Conservation (phyloP, 2,888 invertebrate species). For the Cataglyphis altisquamis region DNA sequence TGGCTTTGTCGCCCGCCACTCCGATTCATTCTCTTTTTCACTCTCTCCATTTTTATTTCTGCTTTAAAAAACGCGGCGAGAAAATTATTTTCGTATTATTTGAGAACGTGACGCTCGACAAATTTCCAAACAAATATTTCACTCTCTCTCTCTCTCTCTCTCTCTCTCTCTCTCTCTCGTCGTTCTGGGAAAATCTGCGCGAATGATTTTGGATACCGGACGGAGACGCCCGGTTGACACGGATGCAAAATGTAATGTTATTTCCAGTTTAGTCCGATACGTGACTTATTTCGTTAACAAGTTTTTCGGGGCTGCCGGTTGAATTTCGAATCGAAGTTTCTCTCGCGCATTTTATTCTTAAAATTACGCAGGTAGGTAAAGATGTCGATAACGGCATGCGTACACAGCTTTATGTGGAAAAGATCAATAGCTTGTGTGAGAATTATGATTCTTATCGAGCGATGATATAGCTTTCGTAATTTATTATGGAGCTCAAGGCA, state of each 20-base stretch:
- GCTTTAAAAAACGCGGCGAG: conserved; percentile 13
- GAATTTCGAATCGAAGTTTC: not conserved
- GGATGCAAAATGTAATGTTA: not conserved
- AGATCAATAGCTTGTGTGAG: conserved; percentile 29
- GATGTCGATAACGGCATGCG: not conserved
- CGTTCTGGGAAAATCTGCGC: conserved; percentile 9
- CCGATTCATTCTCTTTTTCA: conserved; percentile 44
- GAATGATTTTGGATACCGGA: conserved; percentile 3
- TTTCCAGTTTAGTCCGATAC: not conserved
- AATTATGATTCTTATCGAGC: conserved; percentile 38
- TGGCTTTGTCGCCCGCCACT: conserved; percentile 76
- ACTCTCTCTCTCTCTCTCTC: not conserved
- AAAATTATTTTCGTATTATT: conserved; percentile 45
- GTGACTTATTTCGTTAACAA: conserved; percentile 6
- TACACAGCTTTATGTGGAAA: not conserved
- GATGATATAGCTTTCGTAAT: conserved; percentile 30
- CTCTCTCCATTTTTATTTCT: conserved; percentile 47
- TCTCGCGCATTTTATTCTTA: not conserved
- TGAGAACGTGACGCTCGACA: not conserved
- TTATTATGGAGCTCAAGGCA: conserved; percentile 38
- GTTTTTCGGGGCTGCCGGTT: not conserved
- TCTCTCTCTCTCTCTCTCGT: not conserved
- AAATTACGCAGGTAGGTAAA: not conserved
- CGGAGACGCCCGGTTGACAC: not conserved
- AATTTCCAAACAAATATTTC: conserved; percentile 24